A percentile compares a stretch with the other conserved stretches of the same genome.
Evolutionary conservation across 37 sponge, comb jelly and placozoan species (phyloP).

Genomic region (Spongilla lacustris): DNA sequence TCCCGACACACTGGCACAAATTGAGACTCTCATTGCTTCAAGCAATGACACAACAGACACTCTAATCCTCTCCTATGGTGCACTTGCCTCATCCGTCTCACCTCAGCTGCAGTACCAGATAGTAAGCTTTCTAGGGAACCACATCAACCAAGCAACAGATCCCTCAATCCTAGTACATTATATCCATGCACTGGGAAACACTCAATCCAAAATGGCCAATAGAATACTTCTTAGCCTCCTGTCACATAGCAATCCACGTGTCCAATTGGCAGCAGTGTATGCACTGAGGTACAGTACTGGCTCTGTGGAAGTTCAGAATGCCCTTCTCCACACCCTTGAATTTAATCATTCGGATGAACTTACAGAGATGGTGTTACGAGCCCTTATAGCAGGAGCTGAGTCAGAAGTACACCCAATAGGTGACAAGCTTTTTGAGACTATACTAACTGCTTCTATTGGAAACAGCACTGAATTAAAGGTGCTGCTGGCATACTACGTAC

Average conservation of each 20-base stretch:
- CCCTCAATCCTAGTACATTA: conserved; percentile 7
- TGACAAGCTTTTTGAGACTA: background rate
- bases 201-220: conserved; percentile 7
- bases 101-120: background rate
- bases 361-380: background rate
- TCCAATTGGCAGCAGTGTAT: conserved; percentile 29
- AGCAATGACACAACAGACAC: background rate
- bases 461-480: background rate
- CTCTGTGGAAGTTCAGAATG: background rate
- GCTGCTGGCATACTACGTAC: background rate
- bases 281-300: conserved; percentile 21
- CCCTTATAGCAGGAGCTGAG: background rate
- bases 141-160: background rate
- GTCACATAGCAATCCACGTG: conserved; percentile 4
- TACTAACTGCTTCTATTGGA: background rate
- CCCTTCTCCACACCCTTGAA: background rate
- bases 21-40: conserved; percentile 10
- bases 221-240: conserved; percentile 20
- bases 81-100: conserved; percentile 1
- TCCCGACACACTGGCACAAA: background rate
- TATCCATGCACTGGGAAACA: conserved; percentile 61
- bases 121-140: conserved; percentile 3
- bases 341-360: background rate
- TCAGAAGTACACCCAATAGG: background rate
- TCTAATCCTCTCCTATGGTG: conserved; percentile 39